A percentile compares a stretch with the other conserved stretches of the same genome.
Conservation (phyloP, 1,140 invertebrate genomes). For the Lasioglossum baleicum region DNA sequence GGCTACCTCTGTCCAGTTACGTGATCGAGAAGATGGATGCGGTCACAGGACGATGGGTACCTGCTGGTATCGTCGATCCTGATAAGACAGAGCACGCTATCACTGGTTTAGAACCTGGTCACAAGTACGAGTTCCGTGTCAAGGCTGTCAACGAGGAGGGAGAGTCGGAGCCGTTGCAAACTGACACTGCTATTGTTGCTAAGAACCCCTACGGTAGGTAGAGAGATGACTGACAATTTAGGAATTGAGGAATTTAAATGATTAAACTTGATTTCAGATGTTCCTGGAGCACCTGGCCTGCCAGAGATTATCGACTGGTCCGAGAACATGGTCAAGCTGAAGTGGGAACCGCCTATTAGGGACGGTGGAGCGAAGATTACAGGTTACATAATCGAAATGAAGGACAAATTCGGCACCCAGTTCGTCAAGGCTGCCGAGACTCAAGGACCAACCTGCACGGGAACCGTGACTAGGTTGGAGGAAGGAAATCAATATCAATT, state of each 20-base stretch:
- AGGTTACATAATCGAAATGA: conserved; percentile 95
- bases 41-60: conserved; percentile 92
- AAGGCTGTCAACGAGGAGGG: conserved; percentile 97
- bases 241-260: no score
- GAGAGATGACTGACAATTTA: no score
- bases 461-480: conserved; percentile 92
- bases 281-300: conserved; percentile 92
- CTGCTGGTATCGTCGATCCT: conserved; percentile 92
- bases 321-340: conserved; percentile 94
- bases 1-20: conserved; percentile 93
- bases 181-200: conserved; percentile 91
- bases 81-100: conserved; percentile 92
- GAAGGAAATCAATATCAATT: conserved; percentile 98
- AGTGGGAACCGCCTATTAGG: conserved; percentile 96
- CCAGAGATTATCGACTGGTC: conserved; percentile 97
- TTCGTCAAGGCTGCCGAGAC: conserved; percentile 89
- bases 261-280: conserved; percentile 79
- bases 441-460: conserved; percentile 88
- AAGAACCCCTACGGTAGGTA: conserved; percentile 95
- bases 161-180: conserved; percentile 95
- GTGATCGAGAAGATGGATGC: conserved; percentile 96
- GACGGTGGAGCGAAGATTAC: conserved; percentile 98
- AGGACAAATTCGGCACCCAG: conserved; percentile 85
- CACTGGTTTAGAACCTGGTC: conserved; percentile 93
- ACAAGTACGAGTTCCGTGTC: conserved; percentile 97